Conservation (phyloP, 2,888 invertebrate species). For the Galerucella calmariensis region DNA sequence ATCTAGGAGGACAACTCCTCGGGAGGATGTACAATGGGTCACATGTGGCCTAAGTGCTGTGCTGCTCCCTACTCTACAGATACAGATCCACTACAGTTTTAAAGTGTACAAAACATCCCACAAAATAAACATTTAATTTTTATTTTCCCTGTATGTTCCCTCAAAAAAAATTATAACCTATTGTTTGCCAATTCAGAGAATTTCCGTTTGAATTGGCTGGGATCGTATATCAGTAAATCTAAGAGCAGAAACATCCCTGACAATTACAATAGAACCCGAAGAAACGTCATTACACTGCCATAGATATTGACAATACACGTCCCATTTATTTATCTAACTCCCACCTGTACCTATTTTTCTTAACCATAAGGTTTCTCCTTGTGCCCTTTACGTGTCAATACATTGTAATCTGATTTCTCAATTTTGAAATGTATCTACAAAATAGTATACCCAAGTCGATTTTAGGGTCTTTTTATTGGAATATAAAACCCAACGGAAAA, state of each 20-base stretch:
- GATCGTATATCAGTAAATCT: constrained; percentile 18
- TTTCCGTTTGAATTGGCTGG: constrained; percentile 8
- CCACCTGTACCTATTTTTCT: constrained; percentile 26
- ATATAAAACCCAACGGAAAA: constrained; percentile 28
- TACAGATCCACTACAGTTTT: no score
- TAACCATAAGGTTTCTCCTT: constrained; percentile 34
- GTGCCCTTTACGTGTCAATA: constrained; percentile 51
- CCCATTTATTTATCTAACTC: constrained; percentile 10
- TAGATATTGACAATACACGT: constrained; percentile 14
- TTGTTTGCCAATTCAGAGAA: constrained; percentile 20
- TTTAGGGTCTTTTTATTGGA: constrained; percentile 24
- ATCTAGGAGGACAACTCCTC: no score
- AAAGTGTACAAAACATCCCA: no score
- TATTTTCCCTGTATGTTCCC: neutral
- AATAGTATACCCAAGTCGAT: constrained; percentile 30
- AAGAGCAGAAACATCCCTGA: constrained; percentile 1
- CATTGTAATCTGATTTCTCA: constrained; percentile 51
- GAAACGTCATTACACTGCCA: constrained; percentile 22
- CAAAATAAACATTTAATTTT: neutral
- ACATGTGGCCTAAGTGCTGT: no score
- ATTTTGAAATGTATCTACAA: constrained; percentile 33
- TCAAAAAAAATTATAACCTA: neutral
- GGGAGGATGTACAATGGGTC: no score
- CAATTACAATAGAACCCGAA: constrained; percentile 14
- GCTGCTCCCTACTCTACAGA: no score